A percentile compares a stretch with the other conserved stretches of the same genome.
phyloP scores from a whole-genome alignment of 2,888 invertebrate genomes.

The Drosophila percnosoma region DNA sequence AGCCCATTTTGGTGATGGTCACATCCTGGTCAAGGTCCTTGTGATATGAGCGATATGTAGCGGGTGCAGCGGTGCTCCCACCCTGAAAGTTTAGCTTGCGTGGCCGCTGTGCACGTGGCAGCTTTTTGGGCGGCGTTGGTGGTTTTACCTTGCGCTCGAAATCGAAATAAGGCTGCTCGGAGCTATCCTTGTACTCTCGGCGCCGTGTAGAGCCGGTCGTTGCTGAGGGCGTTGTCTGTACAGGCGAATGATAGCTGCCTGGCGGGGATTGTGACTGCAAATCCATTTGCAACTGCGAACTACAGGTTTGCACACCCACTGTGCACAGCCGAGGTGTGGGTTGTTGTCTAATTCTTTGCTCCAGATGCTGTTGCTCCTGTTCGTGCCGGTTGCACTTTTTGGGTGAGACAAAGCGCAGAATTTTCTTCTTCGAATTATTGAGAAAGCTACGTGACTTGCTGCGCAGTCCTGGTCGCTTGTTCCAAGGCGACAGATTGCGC shows the following conservation, averaged over 20 bases:
- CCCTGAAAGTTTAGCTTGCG: conserved; percentile 76
- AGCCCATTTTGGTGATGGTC: conserved; percentile 81
- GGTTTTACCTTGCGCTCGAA: conserved; percentile 82
- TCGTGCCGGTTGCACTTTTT: conserved; percentile 69
- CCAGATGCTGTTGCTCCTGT: conserved; percentile 1
- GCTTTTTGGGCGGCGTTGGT: conserved; percentile 72
- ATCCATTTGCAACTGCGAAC: conserved; percentile 57
- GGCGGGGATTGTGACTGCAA: conserved; percentile 80
- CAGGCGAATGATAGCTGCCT: conserved; percentile 83
- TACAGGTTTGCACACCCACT: conserved; percentile 80
- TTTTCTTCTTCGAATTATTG: conserved; percentile 80
- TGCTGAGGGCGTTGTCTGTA: conserved; percentile 67
- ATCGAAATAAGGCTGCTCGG: conserved; percentile 71
- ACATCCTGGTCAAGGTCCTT: conserved; percentile 83
- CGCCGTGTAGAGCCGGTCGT: conserved; percentile 44
- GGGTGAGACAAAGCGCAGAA: conserved; percentile 80
- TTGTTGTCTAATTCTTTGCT: conserved; percentile 2
- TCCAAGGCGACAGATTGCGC: conserved; percentile 81
- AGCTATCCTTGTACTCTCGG: conserved; percentile 25
- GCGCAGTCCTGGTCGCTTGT: conserved; percentile 51
- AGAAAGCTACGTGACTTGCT: conserved; percentile 75
- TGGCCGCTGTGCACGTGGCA: conserved; percentile 53
- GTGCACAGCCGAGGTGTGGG: conserved; percentile 59
- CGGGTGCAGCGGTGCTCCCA: conserved; percentile 29
- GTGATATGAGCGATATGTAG: conserved; percentile 83